Percentiles rank a stretch among this genome's conserved stretches.
phyloP scores from a whole-genome alignment of 2,113 vertebrate genomes.

The Ptilonorhynchus violaceus region DNA sequence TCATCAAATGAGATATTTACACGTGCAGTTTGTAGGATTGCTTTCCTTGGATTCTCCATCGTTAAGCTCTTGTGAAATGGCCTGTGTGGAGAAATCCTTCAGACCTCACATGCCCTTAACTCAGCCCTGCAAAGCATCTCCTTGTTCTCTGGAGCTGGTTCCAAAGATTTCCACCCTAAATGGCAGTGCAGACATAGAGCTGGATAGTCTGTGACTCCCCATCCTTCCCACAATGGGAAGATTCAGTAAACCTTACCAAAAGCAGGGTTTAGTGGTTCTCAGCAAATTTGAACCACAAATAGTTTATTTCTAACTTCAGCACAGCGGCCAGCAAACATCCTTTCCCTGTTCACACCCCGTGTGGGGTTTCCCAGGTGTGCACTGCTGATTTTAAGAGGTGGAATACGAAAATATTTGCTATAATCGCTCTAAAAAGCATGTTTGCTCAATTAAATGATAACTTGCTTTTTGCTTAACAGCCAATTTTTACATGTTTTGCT shows the following conservation, averaged over 20 bases:
- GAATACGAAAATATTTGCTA: background rate
- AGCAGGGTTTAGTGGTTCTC: background rate
- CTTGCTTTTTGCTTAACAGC: background rate
- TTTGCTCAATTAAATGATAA: background rate
- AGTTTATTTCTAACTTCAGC: background rate
- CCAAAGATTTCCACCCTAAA: background rate
- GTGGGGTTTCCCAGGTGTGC: background rate
- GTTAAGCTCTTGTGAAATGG: background rate
- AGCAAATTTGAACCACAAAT: background rate
- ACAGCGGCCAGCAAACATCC: background rate
- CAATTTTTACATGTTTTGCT: background rate
- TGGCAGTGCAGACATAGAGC: background rate
- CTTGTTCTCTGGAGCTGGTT: background rate
- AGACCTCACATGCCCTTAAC: rapidly evolving
- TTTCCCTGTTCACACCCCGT: background rate
- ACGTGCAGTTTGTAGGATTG: background rate
- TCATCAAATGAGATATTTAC: background rate
- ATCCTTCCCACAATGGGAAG: background rate
- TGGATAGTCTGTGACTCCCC: background rate
- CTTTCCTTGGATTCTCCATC: background rate
- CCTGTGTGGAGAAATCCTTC: too few relatives aligned
- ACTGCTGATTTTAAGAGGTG: too few relatives aligned
- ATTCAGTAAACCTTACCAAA: background rate
- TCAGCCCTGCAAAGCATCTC: background rate
- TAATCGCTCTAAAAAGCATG: background rate